These are phyloP conservation scores for Pardosa pseudoannulata DNA, from an alignment of 2,888 invertebrate species.

Conservation along the genomic window DNA sequence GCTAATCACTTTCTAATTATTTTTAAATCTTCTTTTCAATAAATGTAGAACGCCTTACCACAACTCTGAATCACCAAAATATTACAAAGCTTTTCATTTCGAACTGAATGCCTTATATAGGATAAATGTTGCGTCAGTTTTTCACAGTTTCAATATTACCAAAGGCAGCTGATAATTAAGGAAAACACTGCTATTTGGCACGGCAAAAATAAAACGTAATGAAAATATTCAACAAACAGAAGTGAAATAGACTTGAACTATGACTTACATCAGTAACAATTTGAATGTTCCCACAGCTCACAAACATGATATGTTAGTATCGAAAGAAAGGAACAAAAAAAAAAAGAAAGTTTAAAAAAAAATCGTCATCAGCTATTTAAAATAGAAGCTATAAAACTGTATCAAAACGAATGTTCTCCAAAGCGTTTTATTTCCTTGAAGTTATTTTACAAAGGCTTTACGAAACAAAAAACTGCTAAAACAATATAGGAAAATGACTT, in stretches of 20 bases:
- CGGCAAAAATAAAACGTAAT: not conserved
- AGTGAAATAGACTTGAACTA: conserved; percentile 2
- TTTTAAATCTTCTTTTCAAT: too few species aligned
- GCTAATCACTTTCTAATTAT: too few species aligned
- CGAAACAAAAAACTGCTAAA: conserved; percentile 47
- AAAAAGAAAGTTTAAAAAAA: too few species aligned
- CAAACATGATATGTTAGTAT: not conserved
- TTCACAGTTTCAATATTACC: too few species aligned
- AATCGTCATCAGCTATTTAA: not conserved
- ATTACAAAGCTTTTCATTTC: too few species aligned
- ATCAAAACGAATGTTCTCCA: not conserved
- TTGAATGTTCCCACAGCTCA: not conserved
- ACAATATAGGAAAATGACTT: conserved; percentile 60
- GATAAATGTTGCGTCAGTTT: too few species aligned
- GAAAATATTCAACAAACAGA: too few species aligned
- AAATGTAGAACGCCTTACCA: too few species aligned
- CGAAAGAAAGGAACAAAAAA: not conserved
- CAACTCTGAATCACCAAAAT: too few species aligned
- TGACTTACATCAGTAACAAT: not conserved
- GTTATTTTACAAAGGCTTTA: not conserved
- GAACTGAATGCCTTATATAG: too few species aligned
- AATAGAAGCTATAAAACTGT: not conserved
- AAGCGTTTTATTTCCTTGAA: not conserved
- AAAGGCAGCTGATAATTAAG: too few species aligned
- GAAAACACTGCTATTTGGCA: not conserved